Evolutionary conservation across 2,888 invertebrate species (phyloP).

Genomic region (Cecidostiba fungosa): DNA sequence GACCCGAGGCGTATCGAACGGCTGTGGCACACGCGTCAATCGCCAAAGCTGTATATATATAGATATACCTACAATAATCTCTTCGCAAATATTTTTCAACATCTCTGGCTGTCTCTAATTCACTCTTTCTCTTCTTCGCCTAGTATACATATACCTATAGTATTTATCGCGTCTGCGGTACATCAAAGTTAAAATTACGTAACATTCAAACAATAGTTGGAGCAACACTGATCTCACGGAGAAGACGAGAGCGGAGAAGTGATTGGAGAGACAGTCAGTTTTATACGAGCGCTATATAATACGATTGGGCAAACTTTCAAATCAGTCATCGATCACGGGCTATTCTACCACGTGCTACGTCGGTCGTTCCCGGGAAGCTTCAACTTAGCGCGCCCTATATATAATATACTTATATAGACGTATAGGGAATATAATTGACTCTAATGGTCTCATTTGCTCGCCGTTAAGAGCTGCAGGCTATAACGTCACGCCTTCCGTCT

Average conservation of each 20-base stretch:
- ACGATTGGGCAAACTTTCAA: slow-evolving; percentile 52
- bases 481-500: background rate
- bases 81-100: slow-evolving; percentile 20
- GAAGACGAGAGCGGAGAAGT: slow-evolving; percentile 1
- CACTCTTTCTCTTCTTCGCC: background rate
- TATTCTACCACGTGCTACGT: slow-evolving; percentile 59
- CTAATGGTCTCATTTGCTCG: slow-evolving; percentile 32
- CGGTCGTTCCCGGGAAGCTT: slow-evolving; percentile 24
- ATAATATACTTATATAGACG: background rate
- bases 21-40: slow-evolving; percentile 14
- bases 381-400: background rate
- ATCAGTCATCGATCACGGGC: slow-evolving; percentile 58
- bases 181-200: too few species aligned
- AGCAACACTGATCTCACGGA: background rate
- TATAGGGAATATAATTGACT: slow-evolving; percentile 36
- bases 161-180: too few species aligned
- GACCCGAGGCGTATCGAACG: slow-evolving; percentile 2
- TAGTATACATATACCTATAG: too few species aligned
- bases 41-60: slow-evolving; percentile 45
- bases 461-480: slow-evolving; percentile 4
- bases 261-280: background rate
- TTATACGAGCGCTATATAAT: slow-evolving; percentile 47
- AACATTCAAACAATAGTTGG: too few species aligned
- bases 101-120: background rate
- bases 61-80: slow-evolving; percentile 26